Percentiles rank a stretch among this genome's conserved stretches.
Conservation (phyloP, 1,140 invertebrate genomes). For the Drosophila ironensis region DNA sequence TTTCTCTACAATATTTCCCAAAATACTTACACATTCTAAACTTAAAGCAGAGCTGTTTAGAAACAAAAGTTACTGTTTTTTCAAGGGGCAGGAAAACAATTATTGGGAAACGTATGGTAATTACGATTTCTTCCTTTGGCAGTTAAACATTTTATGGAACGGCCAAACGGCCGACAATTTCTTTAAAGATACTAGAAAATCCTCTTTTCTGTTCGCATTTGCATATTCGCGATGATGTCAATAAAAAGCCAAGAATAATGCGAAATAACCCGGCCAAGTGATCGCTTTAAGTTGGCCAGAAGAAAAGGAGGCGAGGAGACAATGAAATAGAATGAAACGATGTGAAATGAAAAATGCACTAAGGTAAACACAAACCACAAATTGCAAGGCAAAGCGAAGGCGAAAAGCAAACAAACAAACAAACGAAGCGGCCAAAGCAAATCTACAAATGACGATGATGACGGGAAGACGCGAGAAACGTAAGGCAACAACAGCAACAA, state of each 20-base stretch:
- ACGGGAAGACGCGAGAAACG: slow-evolving; percentile 19
- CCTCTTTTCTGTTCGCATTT: background rate
- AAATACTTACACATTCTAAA: too few species aligned
- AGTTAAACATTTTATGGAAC: too few species aligned
- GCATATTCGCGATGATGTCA: background rate
- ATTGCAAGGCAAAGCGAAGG: slow-evolving; percentile 44
- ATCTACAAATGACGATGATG: slow-evolving; percentile 20
- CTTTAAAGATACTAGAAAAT: background rate
- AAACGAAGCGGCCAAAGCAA: slow-evolving; percentile 44
- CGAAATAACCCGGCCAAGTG: slow-evolving; percentile 27
- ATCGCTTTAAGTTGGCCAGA: too few species aligned
- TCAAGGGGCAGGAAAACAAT: too few species aligned
- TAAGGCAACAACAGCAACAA: slow-evolving; percentile 16
- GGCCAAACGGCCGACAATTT: too few species aligned
- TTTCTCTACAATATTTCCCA: too few species aligned
- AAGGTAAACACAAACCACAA: slow-evolving; percentile 31
- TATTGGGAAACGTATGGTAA: too few species aligned
- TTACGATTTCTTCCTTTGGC: too few species aligned
- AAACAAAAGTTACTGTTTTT: too few species aligned
- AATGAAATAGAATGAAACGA: slow-evolving; percentile 48
- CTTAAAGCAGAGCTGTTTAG: too few species aligned
- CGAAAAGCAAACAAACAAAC: slow-evolving; percentile 57
- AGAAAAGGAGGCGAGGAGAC: slow-evolving; percentile 18
- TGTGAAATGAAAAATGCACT: slow-evolving; percentile 23
- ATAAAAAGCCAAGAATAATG: slow-evolving; percentile 52